Evolutionary conservation across 1,140 invertebrate species (phyloP), one percentile per base, ranked within the genome.

Genomic region (Heterodera schachtii): DNA sequence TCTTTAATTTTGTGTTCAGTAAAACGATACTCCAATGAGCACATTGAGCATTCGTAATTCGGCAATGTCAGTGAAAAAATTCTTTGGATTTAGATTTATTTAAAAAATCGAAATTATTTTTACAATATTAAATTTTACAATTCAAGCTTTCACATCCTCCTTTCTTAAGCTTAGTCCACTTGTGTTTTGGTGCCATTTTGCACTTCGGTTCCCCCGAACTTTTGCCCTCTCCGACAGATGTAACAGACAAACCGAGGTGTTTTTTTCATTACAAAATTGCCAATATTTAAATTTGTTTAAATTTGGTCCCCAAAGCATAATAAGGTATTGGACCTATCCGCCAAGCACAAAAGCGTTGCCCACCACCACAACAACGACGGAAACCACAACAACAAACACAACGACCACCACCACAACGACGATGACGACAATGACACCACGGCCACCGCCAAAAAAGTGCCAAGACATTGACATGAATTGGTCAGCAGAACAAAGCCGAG

Each of bases 401-500:
- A 78, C 75, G 3, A 67, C 60, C 3, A 78, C 76, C 9, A 78
- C 64, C 9, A 70, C 76, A 6, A 69, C 76, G 0, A 78, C 76
- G 5, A 69, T 60, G 19, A 78, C 76, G 21, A 70, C 79, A 16
- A 52, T 73, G 66, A 73, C 80, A 43, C 70, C 66, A 13, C 41
- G 75, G 41, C 79, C 82, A 6, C 78, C 73, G 70, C 57, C 74
- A 66, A 60, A 73, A 78, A 81, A 81, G 41, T 86, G 86, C 64
- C 67, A 71, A n/a, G 84, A 86, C 75, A 82, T 74, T n/a, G 86
- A 86, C 73, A 86, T 86, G 86, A 86, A 86, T 73, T 86, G 64
- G 64, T 78, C 16, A 21, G 66, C 16, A 31, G 31, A 31, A 31
- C 31, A 31, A 31, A 31, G 31, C 31, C 31, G 31, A 31, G 31